Evolutionary conservation across 2,113 vertebrate species (phyloP), one percentile per base, ranked within the genome.

Genomic region (Hucho hucho): DNA sequence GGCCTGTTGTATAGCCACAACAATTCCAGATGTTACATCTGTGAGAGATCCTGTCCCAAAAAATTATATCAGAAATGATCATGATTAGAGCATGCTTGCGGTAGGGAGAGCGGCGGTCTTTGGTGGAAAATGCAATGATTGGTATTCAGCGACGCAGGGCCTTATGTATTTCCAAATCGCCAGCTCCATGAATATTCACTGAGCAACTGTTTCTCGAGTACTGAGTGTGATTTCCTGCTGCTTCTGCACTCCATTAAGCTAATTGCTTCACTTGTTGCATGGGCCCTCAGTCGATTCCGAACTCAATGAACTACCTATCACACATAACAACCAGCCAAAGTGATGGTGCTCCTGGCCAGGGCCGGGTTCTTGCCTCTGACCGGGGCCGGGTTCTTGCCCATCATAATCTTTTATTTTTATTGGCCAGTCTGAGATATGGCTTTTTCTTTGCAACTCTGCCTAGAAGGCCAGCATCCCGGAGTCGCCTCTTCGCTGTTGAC

Each of bases 111-210:
- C 78, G 77, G 78, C 64, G n/a, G 82, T 75, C 73, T 73, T 83
- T 83, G 67, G 84, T 79, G 79, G 83, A 77, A 43, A 91, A 92
- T 92, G 87, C 77, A 68, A 81, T 75, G 75, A 92, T 93, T 93
- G 89, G 88, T 93, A 93, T 94, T 92, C 90, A 90, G 78, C 74
- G 77, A 85, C 69, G 81, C 78, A 59, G 77, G 29, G 70, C n/a
- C 56, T 83, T 89, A 89, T 91, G 86, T 81, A 89, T 88, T 75
- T 76, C 82, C 77, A 86, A 85, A 85, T 81, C 81, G 84, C 82
- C 83, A 84, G 82, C 84, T 63, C 65, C 87, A 93, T 92, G 89
- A 91, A 93, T 93, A 92, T 93, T 92, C 90, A 93, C 84, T 7
- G 70, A 76, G 76, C 79, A 77, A 79, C 85, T 87, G 89, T 87